Percentiles rank a stretch among this genome's conserved stretches.
phyloP scores from a whole-genome alignment of 2,888 invertebrate species.

The Globia sparganii region DNA sequence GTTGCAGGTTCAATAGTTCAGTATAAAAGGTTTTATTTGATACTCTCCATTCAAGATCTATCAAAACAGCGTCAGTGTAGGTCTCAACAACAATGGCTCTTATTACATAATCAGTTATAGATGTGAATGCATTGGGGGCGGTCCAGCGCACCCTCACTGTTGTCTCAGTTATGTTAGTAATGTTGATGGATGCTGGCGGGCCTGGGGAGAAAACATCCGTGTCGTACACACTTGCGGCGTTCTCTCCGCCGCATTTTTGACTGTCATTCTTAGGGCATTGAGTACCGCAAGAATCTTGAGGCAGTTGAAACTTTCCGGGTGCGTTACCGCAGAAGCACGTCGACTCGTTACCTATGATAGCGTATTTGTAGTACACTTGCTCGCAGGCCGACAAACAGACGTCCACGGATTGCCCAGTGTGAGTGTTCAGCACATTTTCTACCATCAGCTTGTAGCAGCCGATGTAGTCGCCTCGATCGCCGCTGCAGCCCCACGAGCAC shows the following conservation, averaged over 20 bases:
- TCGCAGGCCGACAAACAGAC: constrained; percentile 87
- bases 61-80: constrained; percentile 88
- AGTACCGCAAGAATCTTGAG: constrained; percentile 87
- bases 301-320: constrained; percentile 84
- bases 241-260: constrained; percentile 92
- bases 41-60: constrained; percentile 90
- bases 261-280: constrained; percentile 91
- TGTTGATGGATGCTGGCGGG: constrained; percentile 91
- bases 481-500: constrained; percentile 64
- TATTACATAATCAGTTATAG: constrained; percentile 90
- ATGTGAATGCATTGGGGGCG: constrained; percentile 88
- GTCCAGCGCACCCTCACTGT: constrained; percentile 91
- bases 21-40: constrained; percentile 90
- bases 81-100: constrained; percentile 90
- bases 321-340: constrained; percentile 86
- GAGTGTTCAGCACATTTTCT: constrained; percentile 82
- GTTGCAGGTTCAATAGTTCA: constrained; percentile 92
- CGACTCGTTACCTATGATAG: constrained; percentile 84
- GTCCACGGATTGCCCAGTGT: constrained; percentile 87
- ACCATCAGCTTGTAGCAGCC: constrained; percentile 83
- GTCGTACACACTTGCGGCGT: constrained; percentile 92
- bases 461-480: constrained; percentile 85
- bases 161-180: constrained; percentile 91
- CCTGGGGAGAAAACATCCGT: constrained; percentile 92
- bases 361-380: constrained; percentile 86